These are phyloP conservation scores for Macrobrachium nipponense DNA, from an alignment of 1,140 invertebrate species.

Conservation along the genomic window DNA sequence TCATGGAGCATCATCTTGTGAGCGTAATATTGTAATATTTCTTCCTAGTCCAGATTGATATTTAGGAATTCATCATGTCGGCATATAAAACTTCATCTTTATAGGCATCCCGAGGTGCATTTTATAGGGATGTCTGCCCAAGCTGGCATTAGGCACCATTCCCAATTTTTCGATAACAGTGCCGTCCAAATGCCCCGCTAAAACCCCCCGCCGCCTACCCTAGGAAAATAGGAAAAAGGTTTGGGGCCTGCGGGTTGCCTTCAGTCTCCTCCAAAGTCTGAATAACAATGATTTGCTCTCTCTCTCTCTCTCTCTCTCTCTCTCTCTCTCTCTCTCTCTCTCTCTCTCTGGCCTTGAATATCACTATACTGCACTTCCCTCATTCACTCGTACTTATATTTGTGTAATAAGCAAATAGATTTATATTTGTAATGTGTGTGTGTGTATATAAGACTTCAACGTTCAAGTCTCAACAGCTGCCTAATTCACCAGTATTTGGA, in stretches of 20 bases:
- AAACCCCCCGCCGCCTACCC: not conserved
- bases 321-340: not conserved
- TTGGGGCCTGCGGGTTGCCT: not conserved
- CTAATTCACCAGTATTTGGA: too few relatives aligned
- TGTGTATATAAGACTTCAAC: not conserved
- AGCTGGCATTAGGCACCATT: conserved; percentile 11
- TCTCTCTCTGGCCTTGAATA: not conserved
- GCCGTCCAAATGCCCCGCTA: not conserved
- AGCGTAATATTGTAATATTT: too few relatives aligned
- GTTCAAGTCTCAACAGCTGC: too few relatives aligned
- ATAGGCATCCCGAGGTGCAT: conserved; percentile 33
- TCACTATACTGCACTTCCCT: too few relatives aligned
- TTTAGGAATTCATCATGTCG: conserved; percentile 40
- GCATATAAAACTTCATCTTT: conserved; percentile 25
- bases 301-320: not conserved
- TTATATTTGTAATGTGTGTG: not conserved
- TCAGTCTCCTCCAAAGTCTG: not conserved
- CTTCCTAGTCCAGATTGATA: conserved; percentile 25
- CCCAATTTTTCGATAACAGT: conserved; percentile 16
- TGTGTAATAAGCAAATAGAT: not conserved
- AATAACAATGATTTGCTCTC: not conserved
- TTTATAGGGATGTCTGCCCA: conserved; percentile 33
- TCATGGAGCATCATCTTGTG: too few relatives aligned
- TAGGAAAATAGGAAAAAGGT: not conserved
- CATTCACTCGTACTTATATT: too few relatives aligned